Evolutionary conservation across 2,113 vertebrate species (phyloP).

Genomic region (Atractosteus spatula): DNA sequence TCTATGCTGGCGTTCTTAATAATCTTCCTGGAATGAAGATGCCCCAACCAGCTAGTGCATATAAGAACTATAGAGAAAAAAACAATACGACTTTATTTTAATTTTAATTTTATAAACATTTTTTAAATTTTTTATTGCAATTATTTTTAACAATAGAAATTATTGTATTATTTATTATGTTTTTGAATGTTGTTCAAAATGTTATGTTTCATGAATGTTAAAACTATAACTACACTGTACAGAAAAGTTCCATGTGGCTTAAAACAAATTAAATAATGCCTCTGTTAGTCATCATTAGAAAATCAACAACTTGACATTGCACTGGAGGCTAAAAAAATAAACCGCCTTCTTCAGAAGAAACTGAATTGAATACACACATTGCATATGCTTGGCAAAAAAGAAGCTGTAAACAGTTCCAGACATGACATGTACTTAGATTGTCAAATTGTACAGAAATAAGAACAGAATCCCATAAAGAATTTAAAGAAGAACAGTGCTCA

Average conservation of each 20-base stretch:
- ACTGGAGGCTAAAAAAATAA: slow-evolving; percentile 1
- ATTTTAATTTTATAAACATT: neutral
- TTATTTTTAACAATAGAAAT: neutral
- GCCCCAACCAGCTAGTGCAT: neutral
- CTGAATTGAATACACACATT: neutral
- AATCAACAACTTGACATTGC: neutral
- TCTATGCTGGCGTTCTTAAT: slow-evolving; percentile 29
- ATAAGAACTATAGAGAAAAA: neutral
- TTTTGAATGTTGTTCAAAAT: neutral
- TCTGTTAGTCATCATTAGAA: slow-evolving; percentile 1
- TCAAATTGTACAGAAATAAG: neutral
- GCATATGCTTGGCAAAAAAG: slow-evolving; percentile 5
- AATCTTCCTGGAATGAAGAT: slow-evolving; percentile 17
- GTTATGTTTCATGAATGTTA: neutral
- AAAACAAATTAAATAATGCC: neutral
- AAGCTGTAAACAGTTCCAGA: neutral
- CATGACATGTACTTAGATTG: neutral
- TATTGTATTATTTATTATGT: neutral
- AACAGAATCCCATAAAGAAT: neutral
- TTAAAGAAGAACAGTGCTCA: neutral
- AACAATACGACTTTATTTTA: neutral
- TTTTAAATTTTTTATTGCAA: too few species aligned
- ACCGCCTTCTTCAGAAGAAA: neutral
- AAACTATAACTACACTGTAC: neutral
- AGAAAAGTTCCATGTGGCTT: neutral